Base-by-base conservation (phyloP, 2,797 vertebrate species). In the Liparis tanakae region DNA sequence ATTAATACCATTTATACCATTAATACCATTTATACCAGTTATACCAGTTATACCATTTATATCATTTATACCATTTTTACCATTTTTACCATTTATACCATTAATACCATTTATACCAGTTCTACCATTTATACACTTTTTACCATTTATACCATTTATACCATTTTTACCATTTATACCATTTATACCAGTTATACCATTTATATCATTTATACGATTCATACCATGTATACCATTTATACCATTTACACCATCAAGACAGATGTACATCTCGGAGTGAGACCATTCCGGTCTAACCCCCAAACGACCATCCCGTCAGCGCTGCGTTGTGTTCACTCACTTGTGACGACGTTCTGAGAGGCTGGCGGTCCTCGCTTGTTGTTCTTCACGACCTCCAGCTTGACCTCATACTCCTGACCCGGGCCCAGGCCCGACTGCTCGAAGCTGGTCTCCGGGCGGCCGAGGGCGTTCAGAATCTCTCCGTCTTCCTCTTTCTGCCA, bases 361-460 rank as follows among this genome's bases (percentile, higher is more conserved):
- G 97, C 87, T n/a, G 96, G 94, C 0, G 96, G 97, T 71, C 98
- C 98, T 17, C 94, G 94, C 50, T 95, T 98, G 36, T 96, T 97
- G 91, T 99, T 99, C 87, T 99, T 99, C 88, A 99, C 93, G 1
- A 96, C 93, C 68, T 97, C 96, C 79, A 99, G 94, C 43, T 97
- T 97, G 82, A 99, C 97, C 75, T 99, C 97, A 58, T 99, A 99
- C 70, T 98, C 96, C 34, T 99, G 96, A 61, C 98, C 98, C 1
- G 98, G 98, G 46, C 96, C 96, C 76, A 99, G 93, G 17, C 98
- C 98, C 0, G 96, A 97, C 89, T 99, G 98, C 85, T 94, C 92
- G 68, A 97, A 99, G n/a, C 95, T 96, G 77, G 96, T 98, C 88
- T 98, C 96, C 3, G 98, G 96, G 14, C 94, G 95, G 67, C 94